Percentiles rank a stretch among this genome's conserved stretches.
Conservation (phyloP, 2,797 vertebrate species). For the Lates japonicus region DNA sequence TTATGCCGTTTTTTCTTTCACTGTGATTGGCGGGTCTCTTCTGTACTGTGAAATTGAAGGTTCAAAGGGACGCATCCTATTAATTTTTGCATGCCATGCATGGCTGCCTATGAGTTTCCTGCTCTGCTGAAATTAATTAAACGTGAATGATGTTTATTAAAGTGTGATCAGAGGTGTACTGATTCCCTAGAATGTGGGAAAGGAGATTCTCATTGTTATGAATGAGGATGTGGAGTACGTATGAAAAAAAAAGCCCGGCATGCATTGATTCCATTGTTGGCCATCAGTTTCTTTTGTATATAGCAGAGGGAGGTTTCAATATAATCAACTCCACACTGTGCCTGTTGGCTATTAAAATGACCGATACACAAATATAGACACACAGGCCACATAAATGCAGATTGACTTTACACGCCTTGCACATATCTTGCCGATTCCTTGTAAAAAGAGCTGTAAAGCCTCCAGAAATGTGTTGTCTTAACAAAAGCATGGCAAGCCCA, state of each 20-base stretch:
- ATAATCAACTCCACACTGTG: conserved; percentile 85
- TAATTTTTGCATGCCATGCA: conserved; percentile 81
- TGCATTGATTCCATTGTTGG: conserved; percentile 81
- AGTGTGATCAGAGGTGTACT: conserved; percentile 88
- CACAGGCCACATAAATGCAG: conserved; percentile 74
- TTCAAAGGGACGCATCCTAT: conserved; percentile 82
- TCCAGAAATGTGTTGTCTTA: conserved; percentile 80
- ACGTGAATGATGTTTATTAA: conserved; percentile 88
- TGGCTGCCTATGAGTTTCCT: conserved; percentile 80
- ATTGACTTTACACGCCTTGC: conserved; percentile 70
- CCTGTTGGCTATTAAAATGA: conserved; percentile 83
- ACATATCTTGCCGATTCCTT: conserved; percentile 78
- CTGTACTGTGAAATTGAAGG: conserved; percentile 83
- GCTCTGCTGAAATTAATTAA: conserved; percentile 87
- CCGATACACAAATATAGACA: conserved; percentile 80
- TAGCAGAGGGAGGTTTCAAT: conserved; percentile 78
- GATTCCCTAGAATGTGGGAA: conserved; percentile 88
- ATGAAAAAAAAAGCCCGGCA: conserved; percentile 64
- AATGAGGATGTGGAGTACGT: conserved; percentile 83
- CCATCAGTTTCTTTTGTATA: conserved; percentile 80
- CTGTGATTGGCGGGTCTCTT: conserved; percentile 73
- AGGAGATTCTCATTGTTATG: conserved; percentile 87
- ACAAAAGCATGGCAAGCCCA: conserved; percentile 84
- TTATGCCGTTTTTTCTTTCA: conserved; percentile 46
- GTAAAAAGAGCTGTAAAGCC: conserved; percentile 80